A percentile compares a stretch with the other conserved stretches of the same genome.
phyloP scores from a whole-genome alignment of 2,113 vertebrate species.

The Excalfactoria chinensis region DNA sequence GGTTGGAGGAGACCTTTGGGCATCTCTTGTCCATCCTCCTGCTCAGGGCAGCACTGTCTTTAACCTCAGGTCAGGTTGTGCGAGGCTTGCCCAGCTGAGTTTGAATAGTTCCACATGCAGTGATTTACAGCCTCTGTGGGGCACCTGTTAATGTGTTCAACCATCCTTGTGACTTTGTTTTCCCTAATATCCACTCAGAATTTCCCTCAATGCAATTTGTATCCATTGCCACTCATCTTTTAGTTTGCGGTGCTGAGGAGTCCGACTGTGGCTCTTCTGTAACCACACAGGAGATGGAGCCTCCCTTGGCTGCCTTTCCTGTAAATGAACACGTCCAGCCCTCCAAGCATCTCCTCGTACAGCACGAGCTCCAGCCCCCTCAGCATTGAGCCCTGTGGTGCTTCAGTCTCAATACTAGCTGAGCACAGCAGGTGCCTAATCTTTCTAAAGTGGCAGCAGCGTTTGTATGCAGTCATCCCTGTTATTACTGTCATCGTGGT shows the following conservation, averaged over 20 bases:
- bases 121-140: neutral
- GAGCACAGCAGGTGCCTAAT: neutral
- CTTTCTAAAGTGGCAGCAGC: neutral
- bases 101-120: fast-evolving
- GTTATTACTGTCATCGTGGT: fast-evolving
- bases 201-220: neutral
- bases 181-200: neutral
- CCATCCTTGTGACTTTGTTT: neutral
- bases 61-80: neutral
- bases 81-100: neutral
- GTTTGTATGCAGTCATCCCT: fast-evolving
- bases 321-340: neutral
- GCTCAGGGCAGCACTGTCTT: neutral
- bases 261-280: neutral
- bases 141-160: neutral
- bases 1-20: neutral
- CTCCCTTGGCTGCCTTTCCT: neutral
- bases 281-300: neutral
- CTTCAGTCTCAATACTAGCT: neutral
- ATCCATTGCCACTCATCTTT: neutral
- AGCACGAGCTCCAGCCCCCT: neutral
- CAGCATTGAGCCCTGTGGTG: fast-evolving
- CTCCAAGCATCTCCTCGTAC: neutral
- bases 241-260: neutral
- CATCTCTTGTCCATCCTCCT: neutral